Conservation (phyloP, 2,113 vertebrate genomes). For the Mesocricetus auratus region DNA sequence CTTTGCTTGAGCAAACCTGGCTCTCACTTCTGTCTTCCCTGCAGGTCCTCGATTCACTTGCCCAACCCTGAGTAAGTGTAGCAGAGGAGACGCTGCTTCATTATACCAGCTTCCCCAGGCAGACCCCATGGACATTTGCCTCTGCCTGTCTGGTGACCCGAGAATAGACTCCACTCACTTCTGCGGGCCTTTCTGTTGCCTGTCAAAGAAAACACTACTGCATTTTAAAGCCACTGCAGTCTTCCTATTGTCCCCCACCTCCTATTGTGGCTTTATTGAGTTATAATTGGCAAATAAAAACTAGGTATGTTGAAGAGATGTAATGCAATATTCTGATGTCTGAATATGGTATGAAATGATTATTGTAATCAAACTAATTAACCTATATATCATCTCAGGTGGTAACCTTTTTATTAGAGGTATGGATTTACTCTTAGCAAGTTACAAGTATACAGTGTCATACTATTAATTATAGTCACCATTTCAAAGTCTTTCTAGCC, state of each 20-base stretch:
- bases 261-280: background rate
- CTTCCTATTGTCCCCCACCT: background rate
- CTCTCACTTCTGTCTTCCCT: background rate
- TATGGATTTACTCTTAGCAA: background rate
- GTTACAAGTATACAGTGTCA: background rate
- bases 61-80: background rate
- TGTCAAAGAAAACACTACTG: background rate
- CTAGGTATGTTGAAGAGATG: background rate
- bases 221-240: background rate
- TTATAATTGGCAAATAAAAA: slow-evolving; percentile 3
- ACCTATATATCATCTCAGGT: background rate
- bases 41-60: background rate
- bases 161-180: background rate
- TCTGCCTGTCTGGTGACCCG: background rate
- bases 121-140: background rate
- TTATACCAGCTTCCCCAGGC: background rate
- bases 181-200: background rate
- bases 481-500: background rate
- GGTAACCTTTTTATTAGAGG: background rate
- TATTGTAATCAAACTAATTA: background rate
- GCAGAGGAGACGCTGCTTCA: no score
- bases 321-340: background rate
- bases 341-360: background rate
- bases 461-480: background rate
- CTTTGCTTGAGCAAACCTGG: background rate